Percentiles rank a stretch among this genome's conserved stretches.
phyloP scores from a whole-genome alignment of 1,140 invertebrate species.

The Heliconius nattereri region DNA sequence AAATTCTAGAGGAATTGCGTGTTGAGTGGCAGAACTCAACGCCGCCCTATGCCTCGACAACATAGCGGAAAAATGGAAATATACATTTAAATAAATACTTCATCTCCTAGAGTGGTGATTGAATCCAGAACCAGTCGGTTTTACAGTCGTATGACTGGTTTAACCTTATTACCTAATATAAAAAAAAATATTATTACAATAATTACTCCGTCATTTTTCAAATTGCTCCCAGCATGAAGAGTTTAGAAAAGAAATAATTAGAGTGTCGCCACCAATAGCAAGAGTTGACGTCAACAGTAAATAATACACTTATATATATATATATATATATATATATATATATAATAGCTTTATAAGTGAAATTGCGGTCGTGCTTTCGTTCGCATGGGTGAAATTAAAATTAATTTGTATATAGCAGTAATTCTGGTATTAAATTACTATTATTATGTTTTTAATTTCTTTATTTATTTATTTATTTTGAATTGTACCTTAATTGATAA shows the following conservation, averaged over 20 bases:
- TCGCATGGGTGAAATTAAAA: background rate
- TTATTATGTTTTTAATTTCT: background rate
- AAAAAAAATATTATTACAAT: background rate
- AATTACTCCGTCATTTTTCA: conserved; percentile 2
- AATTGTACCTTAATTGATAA: too few species aligned
- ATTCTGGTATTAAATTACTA: background rate
- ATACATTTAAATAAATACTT: too few species aligned
- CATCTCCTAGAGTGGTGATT: too few species aligned
- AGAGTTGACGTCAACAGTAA: conserved; percentile 16
- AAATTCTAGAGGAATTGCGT: too few species aligned
- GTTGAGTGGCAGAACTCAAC: too few species aligned
- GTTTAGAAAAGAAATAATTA: conserved; percentile 23
- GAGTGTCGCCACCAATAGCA: conserved; percentile 23
- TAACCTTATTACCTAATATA: background rate
- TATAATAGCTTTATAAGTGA: conserved; percentile 1
- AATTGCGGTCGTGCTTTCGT: background rate
- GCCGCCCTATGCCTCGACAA: too few species aligned
- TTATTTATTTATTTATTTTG: too few species aligned
- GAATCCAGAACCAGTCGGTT: too few species aligned
- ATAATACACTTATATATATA: too few species aligned
- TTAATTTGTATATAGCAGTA: background rate
- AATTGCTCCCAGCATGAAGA: background rate
- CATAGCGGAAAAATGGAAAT: too few species aligned
- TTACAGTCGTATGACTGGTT: too few species aligned
- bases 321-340: too few species aligned